Base-by-base conservation (phyloP, 1,140 invertebrate species). In the Doryteuthis pealeii region DNA sequence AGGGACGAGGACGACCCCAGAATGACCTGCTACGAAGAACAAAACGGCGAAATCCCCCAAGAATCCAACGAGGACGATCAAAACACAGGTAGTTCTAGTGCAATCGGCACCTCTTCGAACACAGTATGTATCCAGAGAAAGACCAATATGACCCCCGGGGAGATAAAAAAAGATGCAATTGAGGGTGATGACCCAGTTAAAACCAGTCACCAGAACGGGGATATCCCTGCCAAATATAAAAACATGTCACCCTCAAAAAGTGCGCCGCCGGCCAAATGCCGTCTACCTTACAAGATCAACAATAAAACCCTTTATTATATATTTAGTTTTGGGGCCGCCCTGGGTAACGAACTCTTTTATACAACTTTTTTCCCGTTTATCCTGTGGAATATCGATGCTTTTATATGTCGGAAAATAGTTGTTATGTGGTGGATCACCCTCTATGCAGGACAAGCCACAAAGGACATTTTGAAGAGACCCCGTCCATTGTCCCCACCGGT, bases 271-370 rank as follows among this genome's bases (percentile, higher is more conserved):
- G 28, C 28, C 28, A 15, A 28, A n/a, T 28, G n/a, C 32, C 65
- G 58, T 18, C 40, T 76, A 15, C 78, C 90, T 72, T 91, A 90
- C 84, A 77, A 83, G 30, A 90, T 96, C 70, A 91, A 89, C n/a
- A 94, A 95, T 87, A 91, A 91, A 80, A 92, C 94, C 83, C 94
- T 95, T 92, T 95, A 95, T 88, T 95, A 94, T 87, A 84, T 96
- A 66, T 96, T 96, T 85, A 85, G 92, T 1, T 90, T 96, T 82
- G 94, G 94, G 18, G 95, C 95, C 0, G 91, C 92, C 72, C 87
- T 96, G 30, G 95, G 95, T 0, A 95, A 96, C 89, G 95, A 96
- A 88, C 90, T 93, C 74, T 96, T 96, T 89, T 96, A 96, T 87
- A 91, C 92, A 0, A 89, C 91, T 14, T 95, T 96, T 84, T 95